Base-by-base conservation (phyloP, 2,113 vertebrate genomes). In the Trichomycterus rosablanca region DNA sequence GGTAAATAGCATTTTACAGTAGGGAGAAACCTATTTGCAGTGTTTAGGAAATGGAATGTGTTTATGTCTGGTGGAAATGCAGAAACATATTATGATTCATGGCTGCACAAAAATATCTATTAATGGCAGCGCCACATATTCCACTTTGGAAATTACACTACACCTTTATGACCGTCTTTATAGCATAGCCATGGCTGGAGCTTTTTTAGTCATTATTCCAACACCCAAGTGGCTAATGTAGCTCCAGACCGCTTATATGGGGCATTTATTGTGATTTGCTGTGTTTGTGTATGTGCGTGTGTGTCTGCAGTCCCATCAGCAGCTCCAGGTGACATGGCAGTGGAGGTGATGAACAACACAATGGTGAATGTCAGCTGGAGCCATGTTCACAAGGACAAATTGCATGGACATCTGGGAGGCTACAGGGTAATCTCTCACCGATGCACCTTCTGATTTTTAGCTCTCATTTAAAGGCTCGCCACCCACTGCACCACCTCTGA, bases 401-500 rank as follows among this genome's bases (percentile, higher is more conserved):
- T 97, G 34, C 90, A 89, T 18, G 96, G 96, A 60, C 92, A 89
- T 77, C 89, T 97, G 66, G 88, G 80, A 80, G 96, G 96, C 78
- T 97, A 98, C 81, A 93, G 91, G 93, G 96, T 98, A 87, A 85
- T 74, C 71, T 65, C 52, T 76, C 68, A 69, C 71, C 76, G 79
- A 71, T 69, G 71, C 11, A 49, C 66, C 67, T 70, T 73, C 45
- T 77, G 10, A 68, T 55, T 76, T 77, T 80, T 64, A 74, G 74
- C 76, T 75, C 71, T 52, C 60, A 72, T 73, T 78, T 78, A 78
- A 83, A 79, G 65, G 77, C 59, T 66, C 66, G 62, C 11, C 3
- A n/a, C 22, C 46, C 52, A 8, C 43, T 14, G 23, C 26, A 22
- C 24, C 60, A 60, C 56, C 60, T 46, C 48, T 35, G 19, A 18